These are phyloP conservation scores for Hydrochoerus hydrochaeris DNA, from an alignment of 2,113 vertebrate species.

Conservation along the genomic window DNA sequence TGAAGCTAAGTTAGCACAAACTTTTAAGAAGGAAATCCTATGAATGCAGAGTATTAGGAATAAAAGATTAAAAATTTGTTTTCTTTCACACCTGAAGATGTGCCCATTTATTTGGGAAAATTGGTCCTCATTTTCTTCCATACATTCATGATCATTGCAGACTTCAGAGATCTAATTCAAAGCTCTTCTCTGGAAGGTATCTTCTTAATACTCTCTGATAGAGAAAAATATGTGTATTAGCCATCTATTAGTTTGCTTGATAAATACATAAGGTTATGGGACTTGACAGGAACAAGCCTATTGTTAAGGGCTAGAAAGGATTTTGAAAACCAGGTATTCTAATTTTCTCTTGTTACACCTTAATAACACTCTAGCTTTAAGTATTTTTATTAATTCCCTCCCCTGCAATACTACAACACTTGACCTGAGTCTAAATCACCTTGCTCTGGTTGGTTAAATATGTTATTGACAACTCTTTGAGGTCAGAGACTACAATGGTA, in stretches of 20 bases:
- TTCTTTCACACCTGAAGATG: not conserved
- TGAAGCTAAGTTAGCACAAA: not conserved
- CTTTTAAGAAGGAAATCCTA: not conserved
- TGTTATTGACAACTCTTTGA: not conserved
- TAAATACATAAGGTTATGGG: no score
- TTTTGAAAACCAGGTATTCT: not conserved
- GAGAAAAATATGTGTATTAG: no score
- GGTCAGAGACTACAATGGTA: not conserved
- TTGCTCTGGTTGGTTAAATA: not conserved
- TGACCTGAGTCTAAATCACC: not conserved
- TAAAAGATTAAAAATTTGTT: conserved; percentile 14
- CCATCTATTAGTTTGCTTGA: no score
- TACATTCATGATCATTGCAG: not conserved
- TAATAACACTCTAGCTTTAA: not conserved
- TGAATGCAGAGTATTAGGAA: not conserved
- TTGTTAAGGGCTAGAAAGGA: not conserved
- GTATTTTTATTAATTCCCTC: not conserved
- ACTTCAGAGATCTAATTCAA: not conserved
- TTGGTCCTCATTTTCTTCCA: not conserved
- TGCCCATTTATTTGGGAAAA: not conserved
- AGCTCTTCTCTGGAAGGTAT: not conserved
- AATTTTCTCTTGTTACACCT: not conserved
- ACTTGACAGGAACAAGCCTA: not conserved
- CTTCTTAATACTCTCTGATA: no score
- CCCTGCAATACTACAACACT: not conserved